Base-by-base conservation (phyloP, 2,797 vertebrate genomes). In the Staurois parvus region DNA sequence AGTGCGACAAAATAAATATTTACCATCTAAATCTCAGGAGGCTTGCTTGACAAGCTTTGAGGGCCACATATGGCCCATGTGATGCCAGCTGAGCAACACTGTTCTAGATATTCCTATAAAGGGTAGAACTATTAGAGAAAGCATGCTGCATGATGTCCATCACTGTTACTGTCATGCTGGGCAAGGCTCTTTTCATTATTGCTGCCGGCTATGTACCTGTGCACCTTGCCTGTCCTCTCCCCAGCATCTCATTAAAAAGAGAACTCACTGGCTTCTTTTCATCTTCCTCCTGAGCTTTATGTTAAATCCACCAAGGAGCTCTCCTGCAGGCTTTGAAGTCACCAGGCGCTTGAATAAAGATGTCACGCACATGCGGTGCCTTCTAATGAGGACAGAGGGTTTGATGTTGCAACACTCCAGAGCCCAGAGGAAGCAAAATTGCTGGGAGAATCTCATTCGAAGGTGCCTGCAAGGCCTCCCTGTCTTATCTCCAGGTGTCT, bases 271-370 rank as follows among this genome's bases (percentile, higher is more conserved):
- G 86, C 87, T 90, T 85, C 81, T 85, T 88, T 92, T 93, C 92
- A 93, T 92, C 64, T 87, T 42, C 26, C 87, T 4, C 2, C 48
- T 82, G 26, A 24, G 89, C 72, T 70, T 74, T 34, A 92, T 94
- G 92, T 93, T 94, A 92, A 93, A 94, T 91, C 89, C 93, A 92
- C 94, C 78, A 89, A 94, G 93, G 93, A 94, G 91, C 91, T 92
- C 91, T 95, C 92, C 91, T 91, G 91, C 89, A 93, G 91, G 89
- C 94, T 95, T 95, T 95, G 94, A 95, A 94, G 94, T 94, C 88
- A 93, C 91, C 34, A 90, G 89, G 90, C 87, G 82, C 90, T 84
- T 74, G 90, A 93, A 95, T 95, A 92, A 92, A 94, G 94, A 95
- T 93, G 92, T 95, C 93, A 94, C 90, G 90, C 90, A 93, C 91